phyloP scores from a whole-genome alignment of 2,113 vertebrate species.

The Xenotilapia longispinis region DNA sequence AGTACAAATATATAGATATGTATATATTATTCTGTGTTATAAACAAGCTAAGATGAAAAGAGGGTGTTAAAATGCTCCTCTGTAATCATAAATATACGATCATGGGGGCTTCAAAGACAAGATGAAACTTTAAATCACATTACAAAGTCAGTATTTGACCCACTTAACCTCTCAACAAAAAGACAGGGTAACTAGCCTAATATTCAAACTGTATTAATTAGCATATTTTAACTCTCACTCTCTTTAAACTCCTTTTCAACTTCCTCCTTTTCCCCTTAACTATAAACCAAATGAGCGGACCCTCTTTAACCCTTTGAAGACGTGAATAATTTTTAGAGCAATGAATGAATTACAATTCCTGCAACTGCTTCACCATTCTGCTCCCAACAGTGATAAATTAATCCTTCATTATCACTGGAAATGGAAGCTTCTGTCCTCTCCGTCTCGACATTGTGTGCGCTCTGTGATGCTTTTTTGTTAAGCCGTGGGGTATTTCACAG shows the following conservation, averaged over 20 bases:
- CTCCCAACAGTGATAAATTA: slow-evolving; percentile 25
- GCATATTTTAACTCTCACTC: slow-evolving; percentile 22
- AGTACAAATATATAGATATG: neutral
- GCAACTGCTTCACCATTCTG: neutral
- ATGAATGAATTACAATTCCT: slow-evolving; percentile 20
- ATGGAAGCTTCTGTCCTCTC: neutral
- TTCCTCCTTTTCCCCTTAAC: slow-evolving; percentile 1
- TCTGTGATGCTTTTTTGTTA: neutral
- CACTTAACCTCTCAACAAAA: slow-evolving; percentile 49
- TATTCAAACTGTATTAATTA: slow-evolving; percentile 47
- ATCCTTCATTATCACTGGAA: neutral
- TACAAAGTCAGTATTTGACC: slow-evolving; percentile 42
- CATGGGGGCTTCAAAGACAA: slow-evolving; percentile 11
- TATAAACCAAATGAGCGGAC: neutral
- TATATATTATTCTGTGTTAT: neutral
- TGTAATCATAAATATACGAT: neutral
- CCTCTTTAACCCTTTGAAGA: slow-evolving; percentile 41
- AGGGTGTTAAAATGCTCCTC: neutral
- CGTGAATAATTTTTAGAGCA: slow-evolving; percentile 37
- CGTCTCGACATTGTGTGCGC: neutral
- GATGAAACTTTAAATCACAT: slow-evolving; percentile 8
- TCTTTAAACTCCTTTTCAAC: slow-evolving; percentile 25
- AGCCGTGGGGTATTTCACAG: slow-evolving; percentile 8
- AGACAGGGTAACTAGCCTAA: slow-evolving; percentile 6
- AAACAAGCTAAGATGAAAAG: neutral